A percentile compares a stretch with the other conserved stretches of the same genome.
Conservation (phyloP, 2,113 vertebrate genomes). For the Aldabrachelys gigantea region DNA sequence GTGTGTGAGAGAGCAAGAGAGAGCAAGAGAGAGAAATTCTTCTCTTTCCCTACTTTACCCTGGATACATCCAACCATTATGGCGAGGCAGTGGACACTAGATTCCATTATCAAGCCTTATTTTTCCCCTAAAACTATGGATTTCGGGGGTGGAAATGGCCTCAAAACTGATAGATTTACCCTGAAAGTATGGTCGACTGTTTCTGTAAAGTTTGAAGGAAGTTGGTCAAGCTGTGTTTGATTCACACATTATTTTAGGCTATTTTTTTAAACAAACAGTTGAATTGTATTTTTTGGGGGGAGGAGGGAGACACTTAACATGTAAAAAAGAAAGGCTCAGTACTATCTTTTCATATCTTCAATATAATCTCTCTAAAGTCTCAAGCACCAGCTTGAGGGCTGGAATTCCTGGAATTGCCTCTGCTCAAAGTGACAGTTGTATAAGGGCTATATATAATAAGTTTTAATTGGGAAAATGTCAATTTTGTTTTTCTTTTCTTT, state of each 20-base stretch:
- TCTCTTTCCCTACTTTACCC: background rate
- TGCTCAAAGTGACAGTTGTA: background rate
- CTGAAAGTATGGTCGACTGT: background rate
- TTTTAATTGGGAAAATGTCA: background rate
- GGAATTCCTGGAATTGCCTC: no score
- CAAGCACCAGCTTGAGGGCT: background rate
- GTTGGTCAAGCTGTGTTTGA: background rate
- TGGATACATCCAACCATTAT: background rate
- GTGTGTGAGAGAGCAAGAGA: no score
- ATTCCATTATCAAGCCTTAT: background rate
- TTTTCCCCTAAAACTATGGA: background rate
- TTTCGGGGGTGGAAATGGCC: background rate
- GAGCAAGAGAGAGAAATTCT: background rate
- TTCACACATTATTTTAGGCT: background rate
- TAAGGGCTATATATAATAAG: background rate
- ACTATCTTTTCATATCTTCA: background rate
- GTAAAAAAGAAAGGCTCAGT: background rate
- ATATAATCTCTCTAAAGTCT: background rate
- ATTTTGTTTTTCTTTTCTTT: background rate
- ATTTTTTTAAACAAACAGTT: background rate
- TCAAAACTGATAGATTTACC: background rate
- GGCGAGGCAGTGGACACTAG: background rate
- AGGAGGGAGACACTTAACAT: background rate
- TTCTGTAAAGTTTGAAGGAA: background rate
- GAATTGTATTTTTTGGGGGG: background rate